Evolutionary conservation across 2,888 invertebrate species (phyloP).

Genomic region (Melanophora roralis): DNA sequence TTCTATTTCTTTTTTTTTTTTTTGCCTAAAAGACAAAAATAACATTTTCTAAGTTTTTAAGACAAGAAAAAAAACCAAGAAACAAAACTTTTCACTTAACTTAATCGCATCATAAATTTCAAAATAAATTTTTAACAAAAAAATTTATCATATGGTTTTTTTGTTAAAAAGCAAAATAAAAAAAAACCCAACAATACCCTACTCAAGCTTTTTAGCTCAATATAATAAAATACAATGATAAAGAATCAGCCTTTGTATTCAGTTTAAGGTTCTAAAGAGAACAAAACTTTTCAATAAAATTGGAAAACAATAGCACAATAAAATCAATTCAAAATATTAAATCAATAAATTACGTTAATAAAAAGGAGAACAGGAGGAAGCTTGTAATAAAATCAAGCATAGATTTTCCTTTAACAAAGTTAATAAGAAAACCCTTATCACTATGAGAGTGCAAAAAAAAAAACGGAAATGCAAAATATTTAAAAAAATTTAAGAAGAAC

Average conservation of each 20-base stretch:
- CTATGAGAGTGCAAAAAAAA: not conserved
- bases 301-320: slow-evolving; percentile 38
- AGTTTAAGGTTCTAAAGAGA: not conserved
- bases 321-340: slow-evolving; percentile 50
- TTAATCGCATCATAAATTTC: slow-evolving; percentile 57
- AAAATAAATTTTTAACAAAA: slow-evolving; percentile 41
- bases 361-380: not conserved
- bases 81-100: slow-evolving; percentile 57
- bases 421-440: slow-evolving; percentile 43
- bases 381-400: not conserved
- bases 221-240: slow-evolving; percentile 6
- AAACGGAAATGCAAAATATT: slow-evolving; percentile 18
- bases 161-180: not conserved
- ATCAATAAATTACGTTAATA: slow-evolving; percentile 32
- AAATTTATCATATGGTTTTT: slow-evolving; percentile 32
- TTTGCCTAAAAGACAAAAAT: not conserved
- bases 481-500: slow-evolving; percentile 1
- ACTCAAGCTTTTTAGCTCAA: not conserved
- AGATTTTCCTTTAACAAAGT: not conserved
- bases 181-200: slow-evolving; percentile 12
- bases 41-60: slow-evolving; percentile 10
- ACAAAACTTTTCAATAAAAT: not conserved
- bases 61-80: not conserved
- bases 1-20: too few relatives aligned
- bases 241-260: not conserved